Base-by-base conservation (phyloP, 2,888 invertebrate genomes). In the Petrolisthes cinctipes region DNA sequence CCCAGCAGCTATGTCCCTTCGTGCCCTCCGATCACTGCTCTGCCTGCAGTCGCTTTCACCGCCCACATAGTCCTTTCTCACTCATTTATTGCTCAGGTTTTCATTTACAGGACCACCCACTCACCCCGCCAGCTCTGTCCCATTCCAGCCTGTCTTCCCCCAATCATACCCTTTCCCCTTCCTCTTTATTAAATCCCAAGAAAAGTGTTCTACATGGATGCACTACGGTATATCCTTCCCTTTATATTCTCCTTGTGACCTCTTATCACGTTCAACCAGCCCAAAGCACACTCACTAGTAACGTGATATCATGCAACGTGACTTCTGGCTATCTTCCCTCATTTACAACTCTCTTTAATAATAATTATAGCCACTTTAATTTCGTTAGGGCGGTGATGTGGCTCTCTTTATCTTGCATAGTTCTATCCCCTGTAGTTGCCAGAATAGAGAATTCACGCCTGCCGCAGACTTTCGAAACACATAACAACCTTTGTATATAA, bases 341-440 rank as follows among this genome's bases (percentile, higher is more conserved):
- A n/a, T n/a, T n/a, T n/a, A 37, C 37, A 37, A 37, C 37, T 37
- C 37, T 37, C 37, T 37, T 0, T 37, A 37, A 37, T 37, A 1
- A 37, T 37, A 1, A 37, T 37, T 37, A 37, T 37, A 37, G 37
- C 37, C 37, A 37, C 37, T 37, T 37, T 37, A 37, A 37, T 37
- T 37, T 37, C 56, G 78, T 54, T 78, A 78, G n/a, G 68, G 17
- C 17, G 78, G 53, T 78, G 78, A 78, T 78, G 78, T 76, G 76
- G 17, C 53, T 76, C 76, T 23, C 5, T 76, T 37, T 53, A n/a
- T 53, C 20, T n/a, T 17, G 78, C 17, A 11, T 66, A 17, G 11
- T 14, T 66, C 66, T 14, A 17, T 66, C 17, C 17, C 78, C 78
- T 5, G 5, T 54, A 54, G n/a, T 37, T 37, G 37, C 37, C 37